Evolutionary conservation across 2,888 invertebrate species (phyloP), one percentile per base, ranked within the genome.

Genomic region (Allolobophora icterica): DNA sequence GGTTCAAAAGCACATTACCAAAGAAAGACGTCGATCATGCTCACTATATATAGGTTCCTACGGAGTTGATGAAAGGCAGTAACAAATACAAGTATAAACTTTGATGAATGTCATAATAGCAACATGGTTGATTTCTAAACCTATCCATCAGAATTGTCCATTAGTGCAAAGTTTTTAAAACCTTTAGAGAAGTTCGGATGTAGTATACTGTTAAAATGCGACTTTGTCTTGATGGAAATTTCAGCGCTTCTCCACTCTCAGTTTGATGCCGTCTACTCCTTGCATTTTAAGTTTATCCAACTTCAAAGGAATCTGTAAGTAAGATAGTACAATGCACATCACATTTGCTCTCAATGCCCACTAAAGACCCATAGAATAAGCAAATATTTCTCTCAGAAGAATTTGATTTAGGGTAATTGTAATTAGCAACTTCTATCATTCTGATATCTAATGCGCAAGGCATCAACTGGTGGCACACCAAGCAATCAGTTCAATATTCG

Each of bases 251-350:
- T 90, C 90, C 45, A 90, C 84, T 40, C 84, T 83, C 35, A 90
- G 21, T 84, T 42, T 83, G 24, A 90, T 90, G 30, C 90, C 90
- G n/a, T 90, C 84, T 17, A 84, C 87, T 84, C 90, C 90, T 84
- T 84, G 38, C 90, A 90, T 90, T 87, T 35, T 38, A 0, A 84
- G n/a, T 84, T 87, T 87, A 0, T 90, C 33, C 84, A 90, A 17
- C 42, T 90, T 83, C 35, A 90, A 52, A 3, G 90, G 90, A 90
- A 90, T 84, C 90, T 90, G 34, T 34, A 71, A n/a, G 71, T n/a
- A 71, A 71, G 71, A 71, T n/a, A 30, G n/a, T n/a, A 71, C 71
- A 71, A 71, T n/a, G n/a, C 30, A 71, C 71, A n/a, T 71, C n/a
- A 71, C 71, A 71, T 71, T 11, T 71, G 4, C 8, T n/a, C n/a